phyloP scores from a whole-genome alignment of 2,888 invertebrate genomes.

The Tromatobia lineatoria region DNA sequence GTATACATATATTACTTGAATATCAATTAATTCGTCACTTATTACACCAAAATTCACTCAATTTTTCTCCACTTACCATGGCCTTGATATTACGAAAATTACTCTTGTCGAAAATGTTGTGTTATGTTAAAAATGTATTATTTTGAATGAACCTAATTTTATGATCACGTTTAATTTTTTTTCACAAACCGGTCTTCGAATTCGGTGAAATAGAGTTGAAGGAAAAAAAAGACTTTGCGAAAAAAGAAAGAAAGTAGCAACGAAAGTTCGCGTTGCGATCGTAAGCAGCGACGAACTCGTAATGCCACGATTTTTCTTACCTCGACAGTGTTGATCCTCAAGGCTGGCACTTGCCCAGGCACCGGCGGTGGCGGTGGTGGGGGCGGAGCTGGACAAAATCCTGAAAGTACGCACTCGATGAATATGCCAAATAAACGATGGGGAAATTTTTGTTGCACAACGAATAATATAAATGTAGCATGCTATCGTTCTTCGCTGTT shows the following conservation, averaged over 20 bases:
- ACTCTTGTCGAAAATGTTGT: not conserved
- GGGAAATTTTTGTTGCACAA: constrained; percentile 36
- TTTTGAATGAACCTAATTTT: not conserved
- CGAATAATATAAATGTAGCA: not conserved
- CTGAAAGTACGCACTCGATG: constrained; percentile 74
- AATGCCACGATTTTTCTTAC: constrained; percentile 79
- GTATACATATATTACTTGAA: not conserved
- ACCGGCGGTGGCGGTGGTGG: constrained; percentile 88
- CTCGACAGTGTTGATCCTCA: constrained; percentile 86
- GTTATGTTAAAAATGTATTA: not conserved
- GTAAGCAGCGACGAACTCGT: constrained; percentile 49
- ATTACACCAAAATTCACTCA: constrained; percentile 5
- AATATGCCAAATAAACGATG: constrained; percentile 59
- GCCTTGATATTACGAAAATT: not conserved
- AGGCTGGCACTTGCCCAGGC: constrained; percentile 86
- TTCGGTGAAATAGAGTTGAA: not conserved
- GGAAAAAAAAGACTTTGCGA: constrained; percentile 2
- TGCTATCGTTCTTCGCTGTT: not conserved
- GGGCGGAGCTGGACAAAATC: constrained; percentile 83
- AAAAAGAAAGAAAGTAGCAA: not conserved
- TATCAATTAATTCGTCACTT: not conserved
- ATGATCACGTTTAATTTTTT: not conserved
- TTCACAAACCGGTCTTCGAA: constrained; percentile 1
- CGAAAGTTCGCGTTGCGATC: constrained; percentile 20
- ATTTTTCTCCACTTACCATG: constrained; percentile 31